Evolutionary conservation across 2,888 invertebrate species (phyloP), one percentile per base, ranked within the genome.

Genomic region (Diachrysia chrysitis): DNA sequence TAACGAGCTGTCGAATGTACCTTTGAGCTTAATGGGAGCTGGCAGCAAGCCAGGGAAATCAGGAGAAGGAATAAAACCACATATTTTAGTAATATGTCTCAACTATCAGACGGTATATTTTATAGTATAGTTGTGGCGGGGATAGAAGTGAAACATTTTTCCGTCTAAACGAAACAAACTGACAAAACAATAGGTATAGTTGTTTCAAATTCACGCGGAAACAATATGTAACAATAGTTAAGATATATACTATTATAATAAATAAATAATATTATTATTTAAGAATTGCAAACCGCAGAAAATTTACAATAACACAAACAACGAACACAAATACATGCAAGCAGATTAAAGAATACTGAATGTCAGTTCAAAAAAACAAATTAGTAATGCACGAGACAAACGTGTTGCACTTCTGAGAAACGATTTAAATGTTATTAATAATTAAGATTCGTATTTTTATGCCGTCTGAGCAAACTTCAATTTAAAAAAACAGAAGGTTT

Each of bases 401-500:
- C 42, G 6, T 42, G n/a, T 42, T n/a, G n/a, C n/a, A 7, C 42
- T 42, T 42, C 42, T 42, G 42, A 42, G 42, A 42, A 42, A 42
- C 42, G n/a, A 42, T 42, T 42, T n/a, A 42, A 42, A n/a, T 6
- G 16, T 42, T n/a, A 42, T n/a, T 16, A n/a, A 42, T 42, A 42
- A 42, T 42, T 42, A 42, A n/a, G 42, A 42, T 42, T 5, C 42
- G n/a, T n/a, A 42, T 42, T 42, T 42, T 42, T 42, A 42, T 37
- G 37, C 14, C n/a, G 42, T 42, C 42, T 16, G 37, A 14, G 16
- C n/a, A 42, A n/a, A 42, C n/a, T 6, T 25, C 25, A 42, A 6
- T 42, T 5, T 7, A n/a, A 42, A 42, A 4, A 42, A n/a, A 42
- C 42, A 42, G 16, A 42, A 5, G 42, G 42, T 42, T n/a, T n/a